Evolutionary conservation across 2,797 vertebrate genomes (phyloP).

Genomic region (Ataeniobius toweri): DNA sequence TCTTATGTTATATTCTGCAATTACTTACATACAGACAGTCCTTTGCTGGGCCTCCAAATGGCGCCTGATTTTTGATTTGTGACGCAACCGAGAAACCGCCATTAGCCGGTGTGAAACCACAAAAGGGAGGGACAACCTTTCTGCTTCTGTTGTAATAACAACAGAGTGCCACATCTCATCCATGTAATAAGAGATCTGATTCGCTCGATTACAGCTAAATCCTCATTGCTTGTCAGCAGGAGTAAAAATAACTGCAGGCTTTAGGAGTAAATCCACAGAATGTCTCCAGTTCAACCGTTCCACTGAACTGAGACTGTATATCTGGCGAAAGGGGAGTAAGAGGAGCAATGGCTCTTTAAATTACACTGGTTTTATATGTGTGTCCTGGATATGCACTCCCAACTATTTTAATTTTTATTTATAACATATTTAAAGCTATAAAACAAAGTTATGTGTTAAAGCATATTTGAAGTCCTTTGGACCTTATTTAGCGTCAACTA

Average conservation of each 20-base stretch:
- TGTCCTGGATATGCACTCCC: not conserved
- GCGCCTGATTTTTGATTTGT: slow-evolving; percentile 65
- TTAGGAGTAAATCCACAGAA: slow-evolving; percentile 54
- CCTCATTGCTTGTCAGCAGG: slow-evolving; percentile 67
- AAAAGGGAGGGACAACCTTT: slow-evolving; percentile 57
- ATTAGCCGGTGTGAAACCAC: slow-evolving; percentile 70
- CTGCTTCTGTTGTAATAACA: slow-evolving; percentile 62
- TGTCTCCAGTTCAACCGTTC: slow-evolving; percentile 58
- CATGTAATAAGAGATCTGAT: slow-evolving; percentile 69
- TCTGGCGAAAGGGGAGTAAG: slow-evolving; percentile 14
- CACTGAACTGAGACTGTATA: slow-evolving; percentile 31
- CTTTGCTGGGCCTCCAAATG: slow-evolving; percentile 46
- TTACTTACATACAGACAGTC: slow-evolving; percentile 57
- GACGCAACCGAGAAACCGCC: slow-evolving; percentile 61
- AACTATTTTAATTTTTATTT: slow-evolving; percentile 7
- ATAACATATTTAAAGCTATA: not conserved
- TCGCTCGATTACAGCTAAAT: slow-evolving; percentile 63
- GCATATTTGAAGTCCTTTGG: not conserved
- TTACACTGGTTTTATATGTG: slow-evolving; percentile 20
- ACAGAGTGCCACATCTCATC: slow-evolving; percentile 50
- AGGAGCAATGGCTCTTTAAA: slow-evolving; percentile 19
- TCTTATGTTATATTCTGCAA: slow-evolving; percentile 31
- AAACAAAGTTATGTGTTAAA: not conserved
- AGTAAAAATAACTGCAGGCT: slow-evolving; percentile 71
- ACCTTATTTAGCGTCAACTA: not conserved